Base-by-base conservation (phyloP, 1,140 invertebrate genomes). In the Dryas iulia region DNA sequence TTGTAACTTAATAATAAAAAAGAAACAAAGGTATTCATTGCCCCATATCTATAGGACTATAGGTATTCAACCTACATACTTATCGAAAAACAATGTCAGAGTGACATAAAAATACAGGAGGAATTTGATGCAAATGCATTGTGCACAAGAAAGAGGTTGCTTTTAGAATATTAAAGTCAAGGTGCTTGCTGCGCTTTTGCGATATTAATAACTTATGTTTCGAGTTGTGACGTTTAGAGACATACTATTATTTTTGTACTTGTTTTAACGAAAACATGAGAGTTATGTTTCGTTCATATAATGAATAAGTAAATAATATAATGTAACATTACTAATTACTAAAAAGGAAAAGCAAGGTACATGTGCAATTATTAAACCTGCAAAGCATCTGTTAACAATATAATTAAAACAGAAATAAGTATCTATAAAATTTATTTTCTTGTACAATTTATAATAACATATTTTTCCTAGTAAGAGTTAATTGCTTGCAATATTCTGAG, bases 191-290 rank as follows among this genome's bases (percentile, higher is more conserved):
- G 12, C 24, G 53, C 53, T 54, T 54, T 54, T 54, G 53, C 23
- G 53, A 54, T 56, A 56, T 56, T 56, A 56, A 56, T 56, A 56
- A 56, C 53, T 56, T 56, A 56, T 56, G 53, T 25, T 56, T 25
- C 0, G 24, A 56, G 24, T 14, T 18, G 53, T 3, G 53, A 56
- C 53, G 24, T 14, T 56, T 56, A 7, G 12, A 26, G 12, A 56
- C 23, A 56, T 25, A 53, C 12, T 53, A 5, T 53, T 24, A 24
- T 24, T 56, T 25, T 10, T 25, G 4, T 1, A 26, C 2, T 4
- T 6, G 33, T 39, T 39, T 11, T 39, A 31, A 6, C 4, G 30
- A 31, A 31, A 31, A 31, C 30, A 31, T 31, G 30, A 31, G 30
- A 31, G 30, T 11, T 31, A 31, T 31, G 11, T 31, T 31, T 6